Percentiles rank a stretch among this genome's conserved stretches.
phyloP scores from a whole-genome alignment of 2,113 vertebrate genomes.

The Acanthisitta chloris region DNA sequence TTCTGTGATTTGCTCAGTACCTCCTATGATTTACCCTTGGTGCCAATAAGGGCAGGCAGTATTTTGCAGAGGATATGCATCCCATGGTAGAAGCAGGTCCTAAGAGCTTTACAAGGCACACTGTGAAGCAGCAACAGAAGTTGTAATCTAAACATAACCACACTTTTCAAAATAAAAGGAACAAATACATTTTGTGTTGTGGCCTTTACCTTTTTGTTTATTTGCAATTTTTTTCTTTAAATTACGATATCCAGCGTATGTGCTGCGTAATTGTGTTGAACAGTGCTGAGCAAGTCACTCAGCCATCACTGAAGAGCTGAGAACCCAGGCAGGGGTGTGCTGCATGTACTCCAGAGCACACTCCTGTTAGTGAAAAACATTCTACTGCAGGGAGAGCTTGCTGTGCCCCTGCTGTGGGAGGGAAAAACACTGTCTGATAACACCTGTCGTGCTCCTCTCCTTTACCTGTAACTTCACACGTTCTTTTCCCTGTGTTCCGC shows the following conservation, averaged over 20 bases:
- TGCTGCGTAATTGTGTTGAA: not conserved
- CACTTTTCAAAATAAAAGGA: not conserved
- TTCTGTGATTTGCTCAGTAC: slow-evolving; percentile 54
- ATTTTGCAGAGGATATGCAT: slow-evolving; percentile 36
- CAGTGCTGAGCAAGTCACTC: not conserved
- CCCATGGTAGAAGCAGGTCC: not conserved
- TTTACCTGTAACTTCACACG: not conserved
- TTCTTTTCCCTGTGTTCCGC: not conserved
- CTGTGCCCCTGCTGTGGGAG: not conserved
- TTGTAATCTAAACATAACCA: not conserved
- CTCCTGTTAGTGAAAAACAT: not conserved
- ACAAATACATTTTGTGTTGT: not conserved
- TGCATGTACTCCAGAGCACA: not conserved
- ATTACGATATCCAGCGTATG: accelerated
- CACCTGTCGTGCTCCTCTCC: not conserved
- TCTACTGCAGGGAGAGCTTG: not conserved
- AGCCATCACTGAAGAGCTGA: accelerated
- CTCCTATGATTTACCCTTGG: slow-evolving; percentile 47
- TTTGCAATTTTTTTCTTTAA: not conserved
- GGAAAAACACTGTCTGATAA: not conserved
- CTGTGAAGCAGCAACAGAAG: not conserved
- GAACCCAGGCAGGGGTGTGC: accelerated
- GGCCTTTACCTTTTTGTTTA: not conserved
- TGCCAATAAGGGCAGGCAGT: slow-evolving; percentile 45
- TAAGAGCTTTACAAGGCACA: not conserved